phyloP scores from a whole-genome alignment of 2,113 vertebrate genomes.

The Mionectes macconnelli region DNA sequence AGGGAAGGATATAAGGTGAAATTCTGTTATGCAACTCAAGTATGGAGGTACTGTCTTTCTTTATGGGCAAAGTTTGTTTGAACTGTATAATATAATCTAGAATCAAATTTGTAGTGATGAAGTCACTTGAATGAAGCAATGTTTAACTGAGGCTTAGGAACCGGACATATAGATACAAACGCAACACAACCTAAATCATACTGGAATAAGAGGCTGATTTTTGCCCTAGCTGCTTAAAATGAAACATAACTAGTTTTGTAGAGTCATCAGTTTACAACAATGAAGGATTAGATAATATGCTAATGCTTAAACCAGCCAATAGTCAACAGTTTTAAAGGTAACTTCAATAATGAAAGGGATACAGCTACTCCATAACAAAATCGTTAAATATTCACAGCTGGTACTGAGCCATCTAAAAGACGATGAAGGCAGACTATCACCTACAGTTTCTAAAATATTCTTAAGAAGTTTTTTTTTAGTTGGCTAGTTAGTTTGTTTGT shows the following conservation, averaged over 20 bases:
- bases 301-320: background rate
- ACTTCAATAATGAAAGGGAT: background rate
- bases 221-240: background rate
- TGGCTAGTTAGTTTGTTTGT: background rate
- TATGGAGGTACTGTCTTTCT: background rate
- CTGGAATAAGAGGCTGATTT: background rate
- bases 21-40: background rate
- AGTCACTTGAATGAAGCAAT: background rate
- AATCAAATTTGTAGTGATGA: background rate
- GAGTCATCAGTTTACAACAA: background rate
- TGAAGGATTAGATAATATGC: background rate
- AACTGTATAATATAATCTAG: background rate
- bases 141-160: background rate
- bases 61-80: background rate
- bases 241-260: background rate
- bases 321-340: background rate
- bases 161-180: background rate
- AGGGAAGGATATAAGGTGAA: background rate
- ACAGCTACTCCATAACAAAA: background rate
- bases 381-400: background rate
- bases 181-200: background rate
- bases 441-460: background rate
- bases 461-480: background rate
- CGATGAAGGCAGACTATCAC: background rate
- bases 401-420: background rate